A percentile compares a stretch with the other conserved stretches of the same genome.
Evolutionary conservation across 2,888 invertebrate species (phyloP).

Genomic region (Siphlonurus alternatus): DNA sequence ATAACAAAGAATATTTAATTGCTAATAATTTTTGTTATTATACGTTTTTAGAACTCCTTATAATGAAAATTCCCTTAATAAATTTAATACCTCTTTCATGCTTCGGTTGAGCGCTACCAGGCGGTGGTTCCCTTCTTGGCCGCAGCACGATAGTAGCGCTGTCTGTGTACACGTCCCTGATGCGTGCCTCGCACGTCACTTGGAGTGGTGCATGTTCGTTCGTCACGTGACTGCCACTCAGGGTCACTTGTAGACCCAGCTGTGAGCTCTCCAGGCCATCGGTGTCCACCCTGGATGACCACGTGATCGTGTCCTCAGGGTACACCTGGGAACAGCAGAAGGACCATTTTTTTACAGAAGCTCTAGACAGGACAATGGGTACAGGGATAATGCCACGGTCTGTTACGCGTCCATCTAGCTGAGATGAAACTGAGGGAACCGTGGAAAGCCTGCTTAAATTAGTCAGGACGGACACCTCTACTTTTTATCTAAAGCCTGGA

Average conservation of each 20-base stretch:
- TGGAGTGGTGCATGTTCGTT: neutral
- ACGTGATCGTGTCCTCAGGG: neutral
- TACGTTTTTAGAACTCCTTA: neutral
- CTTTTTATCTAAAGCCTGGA: too few relatives aligned
- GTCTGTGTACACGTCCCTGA: neutral
- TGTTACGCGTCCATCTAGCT: neutral
- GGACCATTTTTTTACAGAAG: neutral
- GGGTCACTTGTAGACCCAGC: neutral
- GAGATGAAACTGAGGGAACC: too few relatives aligned
- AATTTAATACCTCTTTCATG: neutral
- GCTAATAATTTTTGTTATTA: too few relatives aligned
- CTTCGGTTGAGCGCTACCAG: neutral
- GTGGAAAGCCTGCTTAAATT: too few relatives aligned
- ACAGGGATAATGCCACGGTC: too few relatives aligned
- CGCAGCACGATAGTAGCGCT: neutral
- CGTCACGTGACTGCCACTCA: neutral
- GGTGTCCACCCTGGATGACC: neutral
- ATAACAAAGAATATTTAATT: too few relatives aligned
- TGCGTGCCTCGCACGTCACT: neutral
- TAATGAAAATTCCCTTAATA: neutral
- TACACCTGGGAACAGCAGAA: neutral
- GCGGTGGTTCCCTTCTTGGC: neutral
- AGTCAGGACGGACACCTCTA: too few relatives aligned
- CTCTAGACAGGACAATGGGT: too few relatives aligned
- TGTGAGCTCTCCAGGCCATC: neutral